Base-by-base conservation (phyloP, 2,888 invertebrate species). In the Conus canariensis region DNA sequence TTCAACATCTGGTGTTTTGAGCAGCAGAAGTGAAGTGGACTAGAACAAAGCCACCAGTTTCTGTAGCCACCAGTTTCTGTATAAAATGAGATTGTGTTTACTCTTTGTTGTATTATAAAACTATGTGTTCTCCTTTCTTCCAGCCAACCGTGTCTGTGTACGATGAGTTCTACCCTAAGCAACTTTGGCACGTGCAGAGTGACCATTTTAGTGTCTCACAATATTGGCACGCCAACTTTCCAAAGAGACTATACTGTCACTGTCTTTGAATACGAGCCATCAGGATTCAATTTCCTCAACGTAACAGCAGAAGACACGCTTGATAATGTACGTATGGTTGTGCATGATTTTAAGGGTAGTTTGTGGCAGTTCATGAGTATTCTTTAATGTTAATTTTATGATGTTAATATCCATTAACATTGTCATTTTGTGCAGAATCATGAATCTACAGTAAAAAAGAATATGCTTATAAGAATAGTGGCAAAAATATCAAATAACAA, bases 251-350 rank as follows among this genome's bases (percentile, higher is more conserved):
- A 93, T 86, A 30, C 88, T 12, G 91, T 90, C 12, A 92, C 92
- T 3, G 92, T 94, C 70, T 94, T 93, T 90, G 95, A 95, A 87
- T 94, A 92, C 58, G 90, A 92, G 14, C 83, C 88, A 4, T 85
- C 92, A 25, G 95, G 94, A 12, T 92, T 92, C n/a, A 87, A 92
- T 58, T 91, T 95, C n/a, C 91, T 94, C 19, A 19, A 92, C 16
- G 93, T 95, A 2, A 93, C 91, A 88, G 96, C 96, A 10, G 93
- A 92, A 9, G 96, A 96, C 90, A 56, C 85, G 6, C 12, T 64
- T 90, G 96, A 96, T 92, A 91, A 92, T 88, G 95, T 95, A 91
- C 92, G 94, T 91, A 12, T 74, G 22, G 64, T 12, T 60, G 83
- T 30, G 77, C 88, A 8, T 14, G 30, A 67, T 25, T 87, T 1